Evolutionary conservation across 1,140 invertebrate genomes (phyloP).

Genomic region (Acromyrmex heyeri): DNA sequence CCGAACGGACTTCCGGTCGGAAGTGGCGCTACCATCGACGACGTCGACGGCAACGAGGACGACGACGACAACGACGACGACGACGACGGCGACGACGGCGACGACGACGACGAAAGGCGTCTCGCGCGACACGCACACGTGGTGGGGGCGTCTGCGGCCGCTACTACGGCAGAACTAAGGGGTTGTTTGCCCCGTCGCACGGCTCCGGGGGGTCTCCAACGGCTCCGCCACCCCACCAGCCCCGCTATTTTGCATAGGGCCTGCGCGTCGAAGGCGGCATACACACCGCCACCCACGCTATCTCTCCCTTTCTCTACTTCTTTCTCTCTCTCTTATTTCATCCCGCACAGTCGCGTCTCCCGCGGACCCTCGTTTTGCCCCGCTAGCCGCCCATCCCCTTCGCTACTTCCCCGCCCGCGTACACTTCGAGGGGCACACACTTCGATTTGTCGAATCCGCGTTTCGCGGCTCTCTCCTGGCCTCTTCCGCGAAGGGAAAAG

Average conservation of each 20-base stretch:
- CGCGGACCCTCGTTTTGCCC: constrained; percentile 53
- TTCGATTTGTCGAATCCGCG: constrained; percentile 85
- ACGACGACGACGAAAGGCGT: constrained; percentile 79
- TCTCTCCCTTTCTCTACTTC: constrained; percentile 18
- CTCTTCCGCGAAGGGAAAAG: constrained; percentile 61
- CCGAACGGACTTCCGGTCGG: constrained; percentile 41
- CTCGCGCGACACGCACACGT: constrained; percentile 80
- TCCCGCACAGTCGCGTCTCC: constrained; percentile 68
- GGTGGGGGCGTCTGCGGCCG: constrained; percentile 86
- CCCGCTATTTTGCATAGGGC: constrained; percentile 85
- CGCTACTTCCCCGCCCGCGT: constrained; percentile 63
- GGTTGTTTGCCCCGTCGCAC: constrained; percentile 85
- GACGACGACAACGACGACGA: constrained; percentile 67
- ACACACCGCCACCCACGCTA: constrained; percentile 59
- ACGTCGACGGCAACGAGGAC: constrained; percentile 46
- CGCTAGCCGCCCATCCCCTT: constrained; percentile 39
- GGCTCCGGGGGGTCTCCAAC: constrained; percentile 78
- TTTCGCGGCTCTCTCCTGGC: constrained; percentile 76
- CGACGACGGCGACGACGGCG: constrained; percentile 57
- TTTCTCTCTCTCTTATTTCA: constrained; percentile 64
- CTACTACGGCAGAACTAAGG: constrained; percentile 85
- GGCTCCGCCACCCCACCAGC: constrained; percentile 74
- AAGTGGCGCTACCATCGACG: constrained; percentile 79
- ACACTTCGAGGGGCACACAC: constrained; percentile 72
- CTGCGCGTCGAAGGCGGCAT: constrained; percentile 83